Conservation (phyloP, 2,888 invertebrate species). For the Dynastes grantii region DNA sequence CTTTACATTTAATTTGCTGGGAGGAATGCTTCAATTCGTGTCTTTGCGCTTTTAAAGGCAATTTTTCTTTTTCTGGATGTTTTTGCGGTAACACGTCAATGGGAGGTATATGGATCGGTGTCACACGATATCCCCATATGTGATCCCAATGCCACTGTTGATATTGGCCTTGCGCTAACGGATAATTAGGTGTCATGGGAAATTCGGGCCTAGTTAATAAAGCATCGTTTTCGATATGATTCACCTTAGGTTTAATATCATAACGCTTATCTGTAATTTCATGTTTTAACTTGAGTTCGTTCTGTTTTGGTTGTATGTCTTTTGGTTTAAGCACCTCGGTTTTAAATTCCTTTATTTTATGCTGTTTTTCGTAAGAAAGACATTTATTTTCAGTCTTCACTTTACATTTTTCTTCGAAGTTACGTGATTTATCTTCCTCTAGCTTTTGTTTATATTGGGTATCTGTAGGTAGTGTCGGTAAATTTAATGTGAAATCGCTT, state of each 20-base stretch:
- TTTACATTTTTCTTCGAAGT: constrained; percentile 42
- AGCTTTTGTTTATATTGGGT: constrained; percentile 27
- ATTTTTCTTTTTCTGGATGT: constrained; percentile 65
- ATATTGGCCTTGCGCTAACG: constrained; percentile 73
- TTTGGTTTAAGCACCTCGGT: constrained; percentile 17
- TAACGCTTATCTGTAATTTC: constrained; percentile 67
- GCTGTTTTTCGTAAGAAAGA: constrained; percentile 28
- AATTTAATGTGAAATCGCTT: constrained; percentile 17
- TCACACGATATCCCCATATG: constrained; percentile 67
- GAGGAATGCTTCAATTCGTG: constrained; percentile 63
- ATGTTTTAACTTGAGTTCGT: constrained; percentile 42
- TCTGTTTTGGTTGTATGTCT: constrained; percentile 34
- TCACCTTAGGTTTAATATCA: constrained; percentile 63
- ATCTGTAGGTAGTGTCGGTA: constrained; percentile 13
- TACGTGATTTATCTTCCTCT: constrained; percentile 43
- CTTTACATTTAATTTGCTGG: constrained; percentile 56
- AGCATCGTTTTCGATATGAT: constrained; percentile 69
- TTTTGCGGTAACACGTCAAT: constrained; percentile 65
- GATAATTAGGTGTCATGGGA: constrained; percentile 54
- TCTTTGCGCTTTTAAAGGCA: constrained; percentile 62
- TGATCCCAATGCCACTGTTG: constrained; percentile 78
- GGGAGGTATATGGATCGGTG: constrained; percentile 64
- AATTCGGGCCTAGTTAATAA: constrained; percentile 77
- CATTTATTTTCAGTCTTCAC: constrained; percentile 38
- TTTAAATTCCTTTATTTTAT: constrained; percentile 40